Evolutionary conservation across 2,888 invertebrate genomes (phyloP), one percentile per base, ranked within the genome.

Genomic region (Dynastes maya): DNA sequence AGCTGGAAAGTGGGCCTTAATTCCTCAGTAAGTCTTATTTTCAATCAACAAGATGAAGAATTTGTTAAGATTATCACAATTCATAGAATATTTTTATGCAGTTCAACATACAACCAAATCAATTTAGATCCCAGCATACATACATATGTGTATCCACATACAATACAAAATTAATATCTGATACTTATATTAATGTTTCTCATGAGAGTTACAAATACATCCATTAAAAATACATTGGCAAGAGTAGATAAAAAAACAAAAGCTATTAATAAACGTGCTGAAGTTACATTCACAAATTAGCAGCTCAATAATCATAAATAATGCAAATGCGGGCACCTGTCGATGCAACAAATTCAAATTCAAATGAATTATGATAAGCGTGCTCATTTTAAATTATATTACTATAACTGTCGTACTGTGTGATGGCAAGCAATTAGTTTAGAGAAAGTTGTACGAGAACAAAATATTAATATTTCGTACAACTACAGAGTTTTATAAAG

Each of bases 271-370:
- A 70, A 29, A 70, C 45, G 16, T 22, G 29, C 53, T 29, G 16
- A 51, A 70, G 29, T 70, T 70, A 53, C 70, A 32, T 70, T 70
- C 70, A 70, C 70, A 53, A 70, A 70, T 70, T 70, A 70, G 70
- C n/a, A 53, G 13, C 3, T 53, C 53, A n/a, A 32, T 72, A 58
- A 58, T 58, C 71, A 58, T 58, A 72, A 72, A 72, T 72, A 72
- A 72, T 72, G 32, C 37, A 58, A 72, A 72, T 22, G 27, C 51
- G 49, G 22, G n/a, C 55, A 55, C 70, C 49, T 53, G 53, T 71
- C 55, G 32, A 32, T 53, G 70, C 5, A 55, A 32, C 55, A 53
- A 49, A 68, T 16, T 68, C 49, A 16, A 22, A 67, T 45, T 68
- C 29, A 16, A 22, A 67, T 68, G 68, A 68, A 68, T 49, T 68